Conservation (phyloP, 2,113 vertebrate genomes). For the Spea multiplicata region DNA sequence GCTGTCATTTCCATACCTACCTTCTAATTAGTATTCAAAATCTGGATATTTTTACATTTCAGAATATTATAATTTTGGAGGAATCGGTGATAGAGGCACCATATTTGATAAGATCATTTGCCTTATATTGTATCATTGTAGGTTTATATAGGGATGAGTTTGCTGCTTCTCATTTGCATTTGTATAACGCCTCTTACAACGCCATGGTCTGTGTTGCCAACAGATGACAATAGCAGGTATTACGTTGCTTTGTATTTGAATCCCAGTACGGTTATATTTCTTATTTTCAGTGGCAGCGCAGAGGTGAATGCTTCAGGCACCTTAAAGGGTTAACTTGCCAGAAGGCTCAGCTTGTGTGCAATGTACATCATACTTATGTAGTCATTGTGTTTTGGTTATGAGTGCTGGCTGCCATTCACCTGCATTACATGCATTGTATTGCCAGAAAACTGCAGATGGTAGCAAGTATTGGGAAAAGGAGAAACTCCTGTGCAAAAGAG, state of each 20-base stretch:
- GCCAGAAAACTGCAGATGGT: not conserved
- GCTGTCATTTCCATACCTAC: too few relatives aligned
- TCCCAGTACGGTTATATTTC: too few relatives aligned
- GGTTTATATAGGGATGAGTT: not conserved
- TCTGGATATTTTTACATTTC: too few relatives aligned
- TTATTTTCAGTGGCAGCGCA: too few relatives aligned
- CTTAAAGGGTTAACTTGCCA: not conserved
- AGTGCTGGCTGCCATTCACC: not conserved
- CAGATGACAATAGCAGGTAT: not conserved
- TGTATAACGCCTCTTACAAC: not conserved
- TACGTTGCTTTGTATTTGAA: too few relatives aligned
- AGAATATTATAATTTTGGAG: too few relatives aligned
- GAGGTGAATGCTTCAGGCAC: not conserved
- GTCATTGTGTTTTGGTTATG: too few relatives aligned
- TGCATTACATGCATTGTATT: not conserved
- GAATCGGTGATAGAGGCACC: too few relatives aligned
- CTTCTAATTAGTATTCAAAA: too few relatives aligned
- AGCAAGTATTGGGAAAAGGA: not conserved
- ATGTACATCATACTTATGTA: too few relatives aligned
- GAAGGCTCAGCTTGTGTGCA: not conserved
- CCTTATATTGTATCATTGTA: too few relatives aligned
- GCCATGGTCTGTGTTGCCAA: not conserved
- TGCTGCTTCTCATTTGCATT: not conserved
- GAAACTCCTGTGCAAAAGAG: slow-evolving; percentile 12
- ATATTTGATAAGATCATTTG: too few relatives aligned